Evolutionary conservation across 2,888 invertebrate genomes (phyloP).

Genomic region (Mylabris sibirica): DNA sequence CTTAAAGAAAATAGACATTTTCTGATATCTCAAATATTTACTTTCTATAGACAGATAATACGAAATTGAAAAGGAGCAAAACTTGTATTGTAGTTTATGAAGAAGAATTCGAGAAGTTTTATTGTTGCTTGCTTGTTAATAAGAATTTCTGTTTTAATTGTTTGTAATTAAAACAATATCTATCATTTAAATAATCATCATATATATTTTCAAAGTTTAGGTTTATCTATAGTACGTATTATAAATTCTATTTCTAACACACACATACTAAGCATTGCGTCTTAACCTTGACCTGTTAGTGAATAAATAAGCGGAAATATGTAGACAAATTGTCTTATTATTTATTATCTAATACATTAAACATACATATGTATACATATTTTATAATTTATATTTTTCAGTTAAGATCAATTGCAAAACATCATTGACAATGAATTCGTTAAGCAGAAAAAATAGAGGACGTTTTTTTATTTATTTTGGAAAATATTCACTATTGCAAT

Average conservation of each 20-base stretch:
- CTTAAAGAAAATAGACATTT: no score
- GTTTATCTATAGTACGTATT: neutral
- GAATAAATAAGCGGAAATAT: slow-evolving; percentile 10
- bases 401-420: slow-evolving; percentile 3
- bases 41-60: no score
- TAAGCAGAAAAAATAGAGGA: neutral
- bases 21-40: no score
- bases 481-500: no score
- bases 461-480: no score
- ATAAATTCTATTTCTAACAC: neutral
- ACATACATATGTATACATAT: neutral
- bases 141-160: neutral
- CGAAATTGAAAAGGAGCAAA: no score
- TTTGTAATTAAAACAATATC: neutral
- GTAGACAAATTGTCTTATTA: slow-evolving; percentile 12
- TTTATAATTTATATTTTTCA: neutral
- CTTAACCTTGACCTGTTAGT: slow-evolving; percentile 15
- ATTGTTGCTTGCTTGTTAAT: neutral
- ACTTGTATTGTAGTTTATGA: no score
- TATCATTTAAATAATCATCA: neutral
- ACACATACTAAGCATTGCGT: neutral
- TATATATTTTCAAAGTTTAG: neutral
- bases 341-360: slow-evolving; percentile 12
- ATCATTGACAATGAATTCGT: neutral
- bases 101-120: no score